Conservation (phyloP, 2,113 vertebrate species). For the Hypomesus transpacificus region DNA sequence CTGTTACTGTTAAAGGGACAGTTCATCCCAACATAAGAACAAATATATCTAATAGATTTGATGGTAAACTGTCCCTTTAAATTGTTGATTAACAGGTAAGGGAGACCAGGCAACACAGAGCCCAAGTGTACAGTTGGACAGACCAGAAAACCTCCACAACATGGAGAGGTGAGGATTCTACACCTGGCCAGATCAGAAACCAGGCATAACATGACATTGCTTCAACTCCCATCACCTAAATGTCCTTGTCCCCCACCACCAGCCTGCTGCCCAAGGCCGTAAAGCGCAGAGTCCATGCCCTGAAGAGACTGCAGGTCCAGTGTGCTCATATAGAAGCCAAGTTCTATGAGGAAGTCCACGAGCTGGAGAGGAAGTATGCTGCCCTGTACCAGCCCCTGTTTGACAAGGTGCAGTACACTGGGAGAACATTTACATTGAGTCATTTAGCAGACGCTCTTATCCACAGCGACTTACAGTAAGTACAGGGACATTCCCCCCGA, state of each 20-base stretch:
- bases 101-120: constrained; percentile 54
- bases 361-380: constrained; percentile 93
- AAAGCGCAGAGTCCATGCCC: constrained; percentile 89
- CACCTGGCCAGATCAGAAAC: background rate
- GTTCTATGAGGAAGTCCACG: constrained; percentile 98
- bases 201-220: background rate
- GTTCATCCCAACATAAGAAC: background rate
- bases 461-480: no score
- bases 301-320: constrained; percentile 94
- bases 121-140: constrained; percentile 54
- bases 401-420: constrained; percentile 80
- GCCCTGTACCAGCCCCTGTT: constrained; percentile 90
- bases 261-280: constrained; percentile 93
- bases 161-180: constrained; percentile 56
- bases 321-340: constrained; percentile 95
- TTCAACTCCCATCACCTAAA: background rate
- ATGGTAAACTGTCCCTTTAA: background rate
- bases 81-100: constrained; percentile 45
- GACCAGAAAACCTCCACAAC: constrained; percentile 42
- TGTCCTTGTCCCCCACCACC: background rate
- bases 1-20: background rate
- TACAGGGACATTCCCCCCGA: no score
- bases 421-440: no score
- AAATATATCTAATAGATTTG: background rate
- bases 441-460: no score